Evolutionary conservation across 2,797 vertebrate species (phyloP).

Genomic region (Centropyge bicolor): DNA sequence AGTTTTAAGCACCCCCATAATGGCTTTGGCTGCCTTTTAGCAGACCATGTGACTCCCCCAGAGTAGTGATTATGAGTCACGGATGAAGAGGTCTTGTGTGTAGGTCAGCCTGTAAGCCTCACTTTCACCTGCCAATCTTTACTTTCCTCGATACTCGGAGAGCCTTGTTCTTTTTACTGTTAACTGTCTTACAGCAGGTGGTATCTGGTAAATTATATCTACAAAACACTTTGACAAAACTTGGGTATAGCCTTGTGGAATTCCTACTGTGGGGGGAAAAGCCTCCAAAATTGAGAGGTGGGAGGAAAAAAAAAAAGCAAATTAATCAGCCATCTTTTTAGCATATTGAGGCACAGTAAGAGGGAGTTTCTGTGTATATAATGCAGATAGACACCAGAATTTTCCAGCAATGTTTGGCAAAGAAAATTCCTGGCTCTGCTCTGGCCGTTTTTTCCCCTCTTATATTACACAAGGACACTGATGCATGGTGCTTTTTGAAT

Average conservation of each 20-base stretch:
- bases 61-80: constrained; percentile 99
- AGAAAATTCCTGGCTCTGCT: constrained; percentile 88
- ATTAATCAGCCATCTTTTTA: constrained; percentile 48
- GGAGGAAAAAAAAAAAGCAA: constrained; percentile 17
- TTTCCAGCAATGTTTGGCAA: constrained; percentile 76
- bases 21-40: constrained; percentile 99
- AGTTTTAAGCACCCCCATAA: constrained; percentile 99
- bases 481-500: constrained; percentile 99
- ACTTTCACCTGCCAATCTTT: constrained; percentile 99
- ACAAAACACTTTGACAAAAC: constrained; percentile 89
- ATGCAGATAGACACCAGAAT: neutral
- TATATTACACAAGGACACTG: constrained; percentile 96
- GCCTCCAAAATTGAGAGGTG: constrained; percentile 41
- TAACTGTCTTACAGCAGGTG: constrained; percentile 94
- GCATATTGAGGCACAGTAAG: constrained; percentile 32
- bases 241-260: constrained; percentile 63
- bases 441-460: constrained; percentile 81
- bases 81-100: constrained; percentile 98
- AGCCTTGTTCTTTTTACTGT: constrained; percentile 94
- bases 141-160: constrained; percentile 90
- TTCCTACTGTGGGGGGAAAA: constrained; percentile 62
- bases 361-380: constrained; percentile 16
- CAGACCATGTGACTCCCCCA: constrained; percentile 95
- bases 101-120: constrained; percentile 97
- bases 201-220: constrained; percentile 96